A percentile compares a stretch with the other conserved stretches of the same genome.
phyloP scores from a whole-genome alignment of 92 coral and sea anemone genomes.

The Galaxea fascicularis region DNA sequence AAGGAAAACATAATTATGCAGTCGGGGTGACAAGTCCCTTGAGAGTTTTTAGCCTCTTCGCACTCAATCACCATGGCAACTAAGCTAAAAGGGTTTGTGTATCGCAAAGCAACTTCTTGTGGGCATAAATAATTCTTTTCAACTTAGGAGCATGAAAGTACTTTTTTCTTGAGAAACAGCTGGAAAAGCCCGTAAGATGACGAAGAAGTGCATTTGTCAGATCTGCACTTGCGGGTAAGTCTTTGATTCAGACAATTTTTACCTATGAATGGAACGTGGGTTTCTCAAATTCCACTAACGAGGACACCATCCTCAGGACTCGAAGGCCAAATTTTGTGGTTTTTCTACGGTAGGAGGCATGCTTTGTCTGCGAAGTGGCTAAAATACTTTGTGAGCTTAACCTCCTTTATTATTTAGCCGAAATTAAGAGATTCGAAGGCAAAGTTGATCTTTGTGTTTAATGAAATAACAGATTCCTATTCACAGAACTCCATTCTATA shows the following conservation, averaged over 20 bases:
- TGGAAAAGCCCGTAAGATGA: conserved; percentile 42
- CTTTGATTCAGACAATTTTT: neutral
- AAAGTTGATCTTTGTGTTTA: neutral
- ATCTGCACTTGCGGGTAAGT: conserved; percentile 95
- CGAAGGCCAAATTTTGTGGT: neutral
- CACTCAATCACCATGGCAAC: conserved; percentile 36
- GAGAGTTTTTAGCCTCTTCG: neutral
- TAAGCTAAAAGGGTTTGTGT: conserved; percentile 14
- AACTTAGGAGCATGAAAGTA: neutral
- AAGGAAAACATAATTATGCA: neutral
- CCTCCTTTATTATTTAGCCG: conserved; percentile 1
- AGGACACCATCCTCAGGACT: neutral
- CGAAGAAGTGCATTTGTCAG: conserved; percentile 98
- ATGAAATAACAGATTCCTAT: conserved; percentile 7
- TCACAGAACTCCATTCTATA: neutral
- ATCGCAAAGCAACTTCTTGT: conserved; percentile 19
- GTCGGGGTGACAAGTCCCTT: conserved; percentile 44
- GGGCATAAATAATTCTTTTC: neutral
- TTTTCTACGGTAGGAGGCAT: neutral
- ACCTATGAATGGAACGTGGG: neutral
- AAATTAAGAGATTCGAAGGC: conserved; percentile 21
- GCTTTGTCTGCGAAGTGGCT: neutral
- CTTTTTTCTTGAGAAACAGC: conserved; percentile 18
- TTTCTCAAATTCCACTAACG: conserved; percentile 34
- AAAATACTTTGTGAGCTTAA: neutral